Conservation (phyloP, 2,888 invertebrate species). For the Eurois occulta region DNA sequence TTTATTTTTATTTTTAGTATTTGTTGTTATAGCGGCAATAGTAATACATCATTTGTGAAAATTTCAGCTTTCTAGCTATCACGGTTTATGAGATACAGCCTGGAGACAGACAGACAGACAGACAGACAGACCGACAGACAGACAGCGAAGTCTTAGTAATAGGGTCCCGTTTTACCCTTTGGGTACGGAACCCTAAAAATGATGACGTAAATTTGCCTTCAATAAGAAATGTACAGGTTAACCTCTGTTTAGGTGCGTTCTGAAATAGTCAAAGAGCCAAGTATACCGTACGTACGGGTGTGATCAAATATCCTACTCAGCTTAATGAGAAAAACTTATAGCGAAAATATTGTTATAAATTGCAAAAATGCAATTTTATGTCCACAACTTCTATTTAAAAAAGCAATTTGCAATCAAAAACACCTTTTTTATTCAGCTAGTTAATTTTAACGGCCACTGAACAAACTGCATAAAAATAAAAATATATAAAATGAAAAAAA, state of each 20-base stretch:
- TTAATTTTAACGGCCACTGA: constrained; percentile 48
- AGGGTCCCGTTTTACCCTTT: no score
- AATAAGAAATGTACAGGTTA: no score
- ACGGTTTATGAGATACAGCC: no score
- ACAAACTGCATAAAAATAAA: constrained; percentile 61
- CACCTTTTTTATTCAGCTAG: constrained; percentile 35
- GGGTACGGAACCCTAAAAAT: no score
- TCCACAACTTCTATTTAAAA: constrained; percentile 35
- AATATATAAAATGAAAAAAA: constrained; percentile 64
- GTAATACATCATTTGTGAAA: no score
- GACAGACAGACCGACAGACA: no score
- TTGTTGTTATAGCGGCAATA: no score
- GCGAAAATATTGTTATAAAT: not conserved
- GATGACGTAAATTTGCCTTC: not conserved
- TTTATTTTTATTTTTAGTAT: no score
- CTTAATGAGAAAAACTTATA: not conserved
- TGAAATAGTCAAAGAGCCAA: not conserved
- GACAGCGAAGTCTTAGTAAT: no score
- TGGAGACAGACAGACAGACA: no score
- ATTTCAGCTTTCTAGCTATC: no score
- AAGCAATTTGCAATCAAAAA: constrained; percentile 55
- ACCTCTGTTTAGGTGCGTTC: not conserved
- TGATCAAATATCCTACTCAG: not conserved
- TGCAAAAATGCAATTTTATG: constrained; percentile 22
- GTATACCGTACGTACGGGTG: not conserved